Base-by-base conservation (phyloP, 2,797 vertebrate genomes). In the Cheirogaleus major region DNA sequence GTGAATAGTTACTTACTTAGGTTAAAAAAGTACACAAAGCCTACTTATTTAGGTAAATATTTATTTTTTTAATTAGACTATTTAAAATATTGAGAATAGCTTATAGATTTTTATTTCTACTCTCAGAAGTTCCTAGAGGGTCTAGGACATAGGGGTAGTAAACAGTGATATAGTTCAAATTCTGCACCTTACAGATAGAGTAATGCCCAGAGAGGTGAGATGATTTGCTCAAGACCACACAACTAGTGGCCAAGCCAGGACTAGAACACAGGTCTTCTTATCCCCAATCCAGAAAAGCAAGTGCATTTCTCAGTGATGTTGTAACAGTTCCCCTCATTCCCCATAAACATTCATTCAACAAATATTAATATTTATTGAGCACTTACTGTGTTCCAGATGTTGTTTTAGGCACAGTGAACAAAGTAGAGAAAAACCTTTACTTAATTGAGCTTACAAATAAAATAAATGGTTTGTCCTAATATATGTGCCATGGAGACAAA, bases 41-140 rank as follows among this genome's bases (percentile, higher is more conserved):
- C 35, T 57, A 41, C 76, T 88, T 82, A 59, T 22, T 48, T 79
- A 89, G 25, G 59, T 83, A 72, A 43, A 72, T 80, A 7, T 45
- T 83, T 59, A 8, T 78, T 86, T 85, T 89, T 84, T 55, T 23
- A 10, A 32, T 79, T 87, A 76, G 43, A 81, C 50, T 82, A 38
- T 67, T 95, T 85, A 45, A 89, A 92, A 87, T 87, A 75, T 13
- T 18, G 45, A 80, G 52, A 80, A 35, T 59, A 87, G 81, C 65
- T 41, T 83, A 1, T 30, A 75, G 81, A 43, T 67, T 79, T 92
- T 27, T 30, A 7, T 92, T 70, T 85, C 45, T 91, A 27, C 30
- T 86, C 20, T 86, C 4, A 89, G 32, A 76, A 72, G 13, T 80
- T 86, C 75, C 80, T 67, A 3, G 50, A 55, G 35, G 43, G 32